Evolutionary conservation across 2,888 invertebrate genomes (phyloP).

Genomic region (Sinelater perroti): DNA sequence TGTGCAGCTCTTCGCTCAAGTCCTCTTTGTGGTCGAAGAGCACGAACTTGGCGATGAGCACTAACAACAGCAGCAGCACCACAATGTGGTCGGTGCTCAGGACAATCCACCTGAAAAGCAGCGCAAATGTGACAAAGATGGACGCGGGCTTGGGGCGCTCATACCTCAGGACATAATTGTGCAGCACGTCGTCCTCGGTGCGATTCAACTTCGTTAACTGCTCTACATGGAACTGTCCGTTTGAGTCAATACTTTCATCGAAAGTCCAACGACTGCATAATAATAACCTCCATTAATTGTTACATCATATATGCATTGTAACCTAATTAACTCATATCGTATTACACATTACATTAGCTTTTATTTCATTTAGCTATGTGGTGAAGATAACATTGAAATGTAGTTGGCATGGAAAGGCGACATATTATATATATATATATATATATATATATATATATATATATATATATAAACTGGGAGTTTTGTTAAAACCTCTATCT

Average conservation of each 20-base stretch:
- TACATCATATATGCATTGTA: no score
- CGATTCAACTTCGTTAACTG: constrained; percentile 69
- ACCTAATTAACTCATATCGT: no score
- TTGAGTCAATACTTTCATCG: constrained; percentile 67
- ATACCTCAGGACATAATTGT: constrained; percentile 76
- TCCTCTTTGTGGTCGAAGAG: constrained; percentile 87
- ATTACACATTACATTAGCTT: no score
- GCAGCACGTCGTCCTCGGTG: constrained; percentile 73
- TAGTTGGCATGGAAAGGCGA: no score
- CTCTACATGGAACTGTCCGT: constrained; percentile 63
- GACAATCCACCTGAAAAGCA: constrained; percentile 74
- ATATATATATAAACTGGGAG: no score
- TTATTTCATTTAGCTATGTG: no score
- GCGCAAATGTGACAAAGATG: constrained; percentile 6
- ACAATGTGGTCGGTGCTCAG: constrained; percentile 91
- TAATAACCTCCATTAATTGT: no score
- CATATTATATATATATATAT: no score
- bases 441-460: no score
- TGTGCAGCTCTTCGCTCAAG: constrained; percentile 63
- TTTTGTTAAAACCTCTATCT: no score
- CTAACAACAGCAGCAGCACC: constrained; percentile 82
- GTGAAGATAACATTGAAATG: no score
- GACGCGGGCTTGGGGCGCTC: constrained; percentile 35
- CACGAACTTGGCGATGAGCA: constrained; percentile 87
- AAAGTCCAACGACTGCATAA: constrained; percentile 79